Percentiles rank a stretch among this genome's conserved stretches.
phyloP scores from a whole-genome alignment of 1,140 invertebrate species.

The Druon quercuslanigerum region DNA sequence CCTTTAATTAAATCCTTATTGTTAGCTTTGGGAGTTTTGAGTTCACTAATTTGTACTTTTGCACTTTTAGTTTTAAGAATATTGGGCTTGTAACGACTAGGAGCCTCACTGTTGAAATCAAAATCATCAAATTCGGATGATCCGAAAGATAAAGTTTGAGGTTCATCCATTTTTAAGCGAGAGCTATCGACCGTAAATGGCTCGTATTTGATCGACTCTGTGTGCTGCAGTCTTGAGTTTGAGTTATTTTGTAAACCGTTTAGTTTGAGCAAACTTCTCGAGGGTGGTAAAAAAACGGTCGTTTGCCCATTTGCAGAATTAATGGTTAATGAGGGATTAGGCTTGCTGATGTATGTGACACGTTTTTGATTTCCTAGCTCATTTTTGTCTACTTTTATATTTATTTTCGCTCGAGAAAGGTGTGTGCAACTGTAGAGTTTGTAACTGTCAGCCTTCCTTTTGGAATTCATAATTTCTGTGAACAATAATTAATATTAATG shows the following conservation, averaged over 20 bases:
- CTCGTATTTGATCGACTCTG: no score
- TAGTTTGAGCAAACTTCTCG: neutral
- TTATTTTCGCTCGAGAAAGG: neutral
- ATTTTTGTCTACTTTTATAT: neutral
- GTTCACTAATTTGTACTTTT: neutral
- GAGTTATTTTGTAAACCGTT: neutral
- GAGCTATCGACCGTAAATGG: no score
- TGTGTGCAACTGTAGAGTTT: neutral
- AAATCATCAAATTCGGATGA: neutral
- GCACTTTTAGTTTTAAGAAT: conserved; percentile 43
- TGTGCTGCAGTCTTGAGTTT: neutral
- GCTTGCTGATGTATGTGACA: neutral
- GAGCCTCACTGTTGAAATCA: neutral
- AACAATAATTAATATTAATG: neutral
- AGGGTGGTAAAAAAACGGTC: neutral
- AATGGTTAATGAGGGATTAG: neutral
- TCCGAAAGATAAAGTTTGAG: neutral
- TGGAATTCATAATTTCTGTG: neutral
- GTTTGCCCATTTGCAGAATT: neutral
- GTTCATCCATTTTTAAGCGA: neutral
- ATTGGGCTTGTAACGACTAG: conserved; percentile 44
- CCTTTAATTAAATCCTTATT: conserved; percentile 14
- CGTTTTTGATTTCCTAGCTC: neutral
- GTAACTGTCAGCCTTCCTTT: neutral
- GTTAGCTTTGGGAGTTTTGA: neutral